Evolutionary conservation across 35 echinoderm and acorn worm genomes (phyloP).

Genomic region (Nesometra sesokonis): DNA sequence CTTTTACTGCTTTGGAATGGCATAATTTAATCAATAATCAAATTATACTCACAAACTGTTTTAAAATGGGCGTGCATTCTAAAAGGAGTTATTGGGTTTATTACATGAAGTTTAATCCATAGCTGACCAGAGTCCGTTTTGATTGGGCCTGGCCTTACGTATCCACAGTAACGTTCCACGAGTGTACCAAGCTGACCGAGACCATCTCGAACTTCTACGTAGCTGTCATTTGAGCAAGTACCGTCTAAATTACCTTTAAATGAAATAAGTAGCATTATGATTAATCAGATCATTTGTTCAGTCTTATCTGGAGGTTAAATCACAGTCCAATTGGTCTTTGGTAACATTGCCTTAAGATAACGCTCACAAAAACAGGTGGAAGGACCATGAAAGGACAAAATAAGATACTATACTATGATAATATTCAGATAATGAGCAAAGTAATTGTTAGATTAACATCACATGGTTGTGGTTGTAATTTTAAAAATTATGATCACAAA

Average conservation of each 20-base stretch:
- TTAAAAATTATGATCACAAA: no score
- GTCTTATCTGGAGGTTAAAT: neutral
- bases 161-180: constrained; percentile 56
- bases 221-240: constrained; percentile 2
- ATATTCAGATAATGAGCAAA: no score
- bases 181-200: constrained; percentile 39
- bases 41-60: constrained; percentile 76
- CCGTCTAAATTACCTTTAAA: neutral
- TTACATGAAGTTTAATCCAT: constrained; percentile 56
- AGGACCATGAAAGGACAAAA: no score
- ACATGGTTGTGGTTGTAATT: no score
- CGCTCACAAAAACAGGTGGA: no score
- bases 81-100: neutral
- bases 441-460: no score
- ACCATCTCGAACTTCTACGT: constrained; percentile 57
- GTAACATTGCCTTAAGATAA: no score
- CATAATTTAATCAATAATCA: neutral
- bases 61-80: constrained; percentile 54
- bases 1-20: no score
- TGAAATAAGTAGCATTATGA: neutral
- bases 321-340: no score
- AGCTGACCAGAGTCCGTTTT: constrained; percentile 30
- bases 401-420: no score
- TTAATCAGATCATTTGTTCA: neutral
- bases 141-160: constrained; percentile 29